Evolutionary conservation across 2,113 vertebrate species (phyloP).

Genomic region (Zingel zingel): DNA sequence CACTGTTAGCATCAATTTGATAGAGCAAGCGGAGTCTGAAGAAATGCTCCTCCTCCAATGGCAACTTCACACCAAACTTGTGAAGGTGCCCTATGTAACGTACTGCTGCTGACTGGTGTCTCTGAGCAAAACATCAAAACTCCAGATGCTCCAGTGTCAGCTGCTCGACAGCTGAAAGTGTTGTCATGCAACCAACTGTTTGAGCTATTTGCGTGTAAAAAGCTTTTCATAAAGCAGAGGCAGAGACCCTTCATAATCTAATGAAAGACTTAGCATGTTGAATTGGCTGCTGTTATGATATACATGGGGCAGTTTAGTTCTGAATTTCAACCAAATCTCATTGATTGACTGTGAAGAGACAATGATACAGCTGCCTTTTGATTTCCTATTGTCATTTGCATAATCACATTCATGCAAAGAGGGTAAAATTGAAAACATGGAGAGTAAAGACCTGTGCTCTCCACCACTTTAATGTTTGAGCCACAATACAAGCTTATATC

Average conservation of each 20-base stretch:
- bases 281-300: slow-evolving; percentile 17
- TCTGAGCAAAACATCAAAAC: neutral
- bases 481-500: neutral
- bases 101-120: neutral
- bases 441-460: slow-evolving; percentile 18
- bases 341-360: slow-evolving; percentile 38
- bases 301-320: slow-evolving; percentile 14
- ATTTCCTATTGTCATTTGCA: slow-evolving; percentile 51
- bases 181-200: neutral
- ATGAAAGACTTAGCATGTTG: slow-evolving; percentile 15
- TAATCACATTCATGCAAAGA: slow-evolving; percentile 50
- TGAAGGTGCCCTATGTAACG: neutral
- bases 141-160: neutral
- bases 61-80: neutral
- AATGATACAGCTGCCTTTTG: slow-evolving; percentile 37
- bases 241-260: slow-evolving; percentile 7
- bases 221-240: slow-evolving; percentile 7
- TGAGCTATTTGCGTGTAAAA: neutral
- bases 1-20: neutral
- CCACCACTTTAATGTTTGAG: slow-evolving; percentile 13
- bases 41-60: neutral
- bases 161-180: neutral
- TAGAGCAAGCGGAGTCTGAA: neutral
- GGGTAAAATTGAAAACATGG: slow-evolving; percentile 40
- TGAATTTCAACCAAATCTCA: slow-evolving; percentile 46